Conservation (phyloP, 2,797 vertebrate genomes). For the Mormyrus proboscirostris region DNA sequence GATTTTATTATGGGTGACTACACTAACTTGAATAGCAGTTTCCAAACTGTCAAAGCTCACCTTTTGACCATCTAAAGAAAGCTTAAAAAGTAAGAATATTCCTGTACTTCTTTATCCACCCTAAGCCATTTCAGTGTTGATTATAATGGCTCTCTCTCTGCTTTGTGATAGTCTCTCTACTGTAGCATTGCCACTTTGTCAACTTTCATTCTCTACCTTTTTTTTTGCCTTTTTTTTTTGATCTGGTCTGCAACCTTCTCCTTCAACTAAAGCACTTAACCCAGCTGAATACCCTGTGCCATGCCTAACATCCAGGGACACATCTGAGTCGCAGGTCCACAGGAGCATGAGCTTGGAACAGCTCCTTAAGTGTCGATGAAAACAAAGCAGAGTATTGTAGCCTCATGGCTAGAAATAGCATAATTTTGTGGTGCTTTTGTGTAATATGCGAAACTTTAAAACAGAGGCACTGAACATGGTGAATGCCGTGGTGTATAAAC, state of each 20-base stretch:
- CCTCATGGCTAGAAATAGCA: neutral
- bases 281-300: conserved; percentile 78
- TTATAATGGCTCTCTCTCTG: conserved; percentile 21
- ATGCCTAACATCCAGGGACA: conserved; percentile 72
- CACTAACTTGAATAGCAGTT: neutral
- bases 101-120: neutral
- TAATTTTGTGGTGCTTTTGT: neutral
- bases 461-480: neutral
- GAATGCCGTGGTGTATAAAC: neutral
- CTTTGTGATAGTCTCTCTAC: neutral
- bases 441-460: neutral
- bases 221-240: neutral
- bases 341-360: conserved; percentile 91
- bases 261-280: conserved; percentile 68
- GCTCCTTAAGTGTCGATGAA: conserved; percentile 70
- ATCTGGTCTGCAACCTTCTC: conserved; percentile 40
- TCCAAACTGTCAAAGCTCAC: neutral
- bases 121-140: neutral
- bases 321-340: conserved; percentile 74
- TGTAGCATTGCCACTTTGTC: conserved; percentile 19
- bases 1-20: neutral
- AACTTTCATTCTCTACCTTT: conserved; percentile 8
- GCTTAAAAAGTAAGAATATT: neutral
- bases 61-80: neutral
- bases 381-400: neutral